Evolutionary conservation across 2,797 vertebrate species (phyloP).

Genomic region (Gouania willdenowi): DNA sequence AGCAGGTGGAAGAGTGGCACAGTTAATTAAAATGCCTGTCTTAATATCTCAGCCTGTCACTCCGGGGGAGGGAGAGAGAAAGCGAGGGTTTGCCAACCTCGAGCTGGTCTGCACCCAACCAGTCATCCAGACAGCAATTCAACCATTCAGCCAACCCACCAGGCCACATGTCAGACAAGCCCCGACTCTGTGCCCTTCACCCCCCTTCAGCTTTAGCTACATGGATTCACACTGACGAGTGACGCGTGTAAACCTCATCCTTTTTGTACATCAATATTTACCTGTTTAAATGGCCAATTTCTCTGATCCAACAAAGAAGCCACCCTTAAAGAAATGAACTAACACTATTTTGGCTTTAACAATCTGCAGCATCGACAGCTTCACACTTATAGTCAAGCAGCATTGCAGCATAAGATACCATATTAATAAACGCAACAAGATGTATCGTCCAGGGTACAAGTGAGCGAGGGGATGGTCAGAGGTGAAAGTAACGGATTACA

Average conservation of each 20-base stretch:
- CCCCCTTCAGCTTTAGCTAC: conserved; percentile 40
- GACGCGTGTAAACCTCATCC: conserved; percentile 2
- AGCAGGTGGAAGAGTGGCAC: conserved; percentile 77
- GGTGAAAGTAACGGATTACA: too few relatives aligned
- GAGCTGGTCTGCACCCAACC: conserved; percentile 61
- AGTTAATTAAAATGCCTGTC: conserved; percentile 78
- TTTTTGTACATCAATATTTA: neutral
- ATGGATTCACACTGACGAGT: neutral
- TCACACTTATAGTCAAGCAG: conserved; percentile 62
- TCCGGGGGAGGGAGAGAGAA: conserved; percentile 45
- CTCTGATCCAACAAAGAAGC: conserved; percentile 12
- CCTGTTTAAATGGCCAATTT: conserved; percentile 6
- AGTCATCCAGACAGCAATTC: conserved; percentile 53
- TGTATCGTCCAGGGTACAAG: too few relatives aligned
- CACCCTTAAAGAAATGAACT: conserved; percentile 19
- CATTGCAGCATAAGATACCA: conserved; percentile 68
- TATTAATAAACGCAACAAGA: too few relatives aligned
- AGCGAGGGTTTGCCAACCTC: conserved; percentile 54
- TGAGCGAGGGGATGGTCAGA: too few relatives aligned
- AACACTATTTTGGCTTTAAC: conserved; percentile 50
- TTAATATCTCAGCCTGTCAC: conserved; percentile 75
- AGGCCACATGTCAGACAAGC: conserved; percentile 74
- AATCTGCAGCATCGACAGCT: conserved; percentile 65
- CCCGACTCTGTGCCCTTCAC: conserved; percentile 68
- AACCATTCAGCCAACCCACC: conserved; percentile 61